These are phyloP conservation scores for Pithys albifrons DNA, from an alignment of 2,113 vertebrate species.

Conservation along the genomic window DNA sequence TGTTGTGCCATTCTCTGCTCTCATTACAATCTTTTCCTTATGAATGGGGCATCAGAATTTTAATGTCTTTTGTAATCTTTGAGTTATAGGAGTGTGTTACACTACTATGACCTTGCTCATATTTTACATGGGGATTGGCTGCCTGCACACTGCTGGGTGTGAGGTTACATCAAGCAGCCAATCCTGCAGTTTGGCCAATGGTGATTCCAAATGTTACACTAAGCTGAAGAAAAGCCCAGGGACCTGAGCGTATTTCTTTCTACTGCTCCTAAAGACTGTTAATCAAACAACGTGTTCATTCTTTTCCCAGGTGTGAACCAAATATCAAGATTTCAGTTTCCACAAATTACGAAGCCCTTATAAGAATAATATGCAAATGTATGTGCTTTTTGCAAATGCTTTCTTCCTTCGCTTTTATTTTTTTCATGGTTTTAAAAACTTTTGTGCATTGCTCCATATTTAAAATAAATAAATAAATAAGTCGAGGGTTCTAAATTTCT, in stretches of 20 bases:
- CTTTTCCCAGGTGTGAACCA: background rate
- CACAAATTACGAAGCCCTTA: background rate
- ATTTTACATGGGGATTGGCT: constrained; percentile 77
- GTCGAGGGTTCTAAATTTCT: background rate
- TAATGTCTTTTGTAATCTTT: constrained; percentile 82
- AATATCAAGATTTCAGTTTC: background rate
- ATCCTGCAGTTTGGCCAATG: constrained; percentile 48
- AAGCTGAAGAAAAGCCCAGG: constrained; percentile 24
- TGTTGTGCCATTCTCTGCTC: constrained; percentile 82
- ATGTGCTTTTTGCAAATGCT: background rate
- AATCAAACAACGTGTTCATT: background rate
- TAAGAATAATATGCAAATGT: background rate
- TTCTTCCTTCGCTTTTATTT: background rate
- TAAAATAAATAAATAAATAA: background rate
- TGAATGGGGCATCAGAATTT: constrained; percentile 83
- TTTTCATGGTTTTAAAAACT: background rate
- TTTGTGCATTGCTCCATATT: background rate
- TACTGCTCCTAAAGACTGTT: background rate
- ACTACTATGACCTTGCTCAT: constrained; percentile 80
- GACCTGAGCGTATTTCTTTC: background rate
- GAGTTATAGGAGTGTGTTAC: constrained; percentile 79
- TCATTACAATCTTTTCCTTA: constrained; percentile 85
- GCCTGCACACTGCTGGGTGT: background rate
- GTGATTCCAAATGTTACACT: constrained; percentile 12
- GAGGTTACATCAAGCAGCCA: constrained; percentile 67